Evolutionary conservation across 2,888 invertebrate species (phyloP).

Genomic region (Spisula subtruncata): DNA sequence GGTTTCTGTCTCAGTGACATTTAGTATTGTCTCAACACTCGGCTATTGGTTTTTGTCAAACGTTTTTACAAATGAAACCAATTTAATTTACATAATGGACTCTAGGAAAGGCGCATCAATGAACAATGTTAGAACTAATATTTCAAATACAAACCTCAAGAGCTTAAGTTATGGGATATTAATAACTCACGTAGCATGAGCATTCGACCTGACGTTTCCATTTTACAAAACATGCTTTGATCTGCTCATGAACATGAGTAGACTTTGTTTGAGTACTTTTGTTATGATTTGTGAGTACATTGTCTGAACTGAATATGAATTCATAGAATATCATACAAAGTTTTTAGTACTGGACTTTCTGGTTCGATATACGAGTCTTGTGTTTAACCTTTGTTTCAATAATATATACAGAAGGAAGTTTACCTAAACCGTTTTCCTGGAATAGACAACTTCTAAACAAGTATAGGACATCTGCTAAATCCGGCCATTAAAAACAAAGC

Average conservation of each 20-base stretch:
- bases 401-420: too few species aligned
- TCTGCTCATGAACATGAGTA: neutral
- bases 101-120: neutral
- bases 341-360: too few species aligned
- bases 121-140: neutral
- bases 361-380: too few species aligned
- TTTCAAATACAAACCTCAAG: neutral
- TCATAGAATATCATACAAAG: too few species aligned
- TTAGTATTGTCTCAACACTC: neutral
- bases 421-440: too few species aligned
- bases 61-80: neutral
- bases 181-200: neutral
- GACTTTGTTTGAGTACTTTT: too few species aligned
- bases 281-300: neutral
- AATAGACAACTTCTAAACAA: too few species aligned
- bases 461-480: too few species aligned
- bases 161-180: neutral
- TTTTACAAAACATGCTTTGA: conserved; percentile 1
- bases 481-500: too few species aligned
- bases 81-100: conserved; percentile 24
- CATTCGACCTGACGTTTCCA: neutral
- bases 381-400: too few species aligned
- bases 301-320: conserved; percentile 13
- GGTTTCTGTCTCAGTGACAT: neutral
- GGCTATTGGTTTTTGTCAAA: neutral